Evolutionary conservation across 2,797 vertebrate species (phyloP).

Genomic region (Chelonia mydas): DNA sequence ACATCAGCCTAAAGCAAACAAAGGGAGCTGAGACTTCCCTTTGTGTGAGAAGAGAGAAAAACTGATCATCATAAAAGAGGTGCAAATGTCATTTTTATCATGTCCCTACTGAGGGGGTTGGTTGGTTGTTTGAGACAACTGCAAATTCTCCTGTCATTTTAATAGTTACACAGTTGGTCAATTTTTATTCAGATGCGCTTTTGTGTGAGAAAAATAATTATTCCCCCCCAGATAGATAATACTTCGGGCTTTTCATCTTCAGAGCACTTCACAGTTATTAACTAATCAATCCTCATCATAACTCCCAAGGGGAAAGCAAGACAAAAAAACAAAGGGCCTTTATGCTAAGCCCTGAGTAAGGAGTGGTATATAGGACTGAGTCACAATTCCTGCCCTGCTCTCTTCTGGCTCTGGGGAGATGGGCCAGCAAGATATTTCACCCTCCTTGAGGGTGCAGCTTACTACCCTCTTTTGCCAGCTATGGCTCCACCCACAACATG

Average conservation of each 20-base stretch:
- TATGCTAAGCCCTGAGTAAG: neutral
- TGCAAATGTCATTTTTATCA: neutral
- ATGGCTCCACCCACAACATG: neutral
- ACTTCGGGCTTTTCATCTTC: neutral
- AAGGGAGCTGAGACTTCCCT: neutral
- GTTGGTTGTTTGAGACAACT: neutral
- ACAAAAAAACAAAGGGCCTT: neutral
- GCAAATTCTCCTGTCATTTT: neutral
- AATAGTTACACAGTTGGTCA: neutral
- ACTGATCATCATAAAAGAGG: neutral
- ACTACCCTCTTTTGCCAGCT: neutral
- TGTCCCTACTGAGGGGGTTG: neutral
- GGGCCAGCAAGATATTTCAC: neutral
- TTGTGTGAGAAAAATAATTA: slow-evolving; percentile 12
- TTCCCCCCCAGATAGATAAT: neutral
- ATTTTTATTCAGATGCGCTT: neutral
- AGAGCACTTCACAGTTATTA: neutral
- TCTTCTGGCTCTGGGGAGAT: neutral
- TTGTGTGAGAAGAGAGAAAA: neutral
- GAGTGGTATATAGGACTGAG: slow-evolving; percentile 1
- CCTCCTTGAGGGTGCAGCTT: neutral
- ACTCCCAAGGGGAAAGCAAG: neutral
- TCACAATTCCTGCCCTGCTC: neutral
- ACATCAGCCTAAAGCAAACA: slow-evolving; percentile 46
- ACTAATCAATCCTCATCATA: neutral